phyloP scores from a whole-genome alignment of 2,888 invertebrate species.

The Erynnis tages region DNA sequence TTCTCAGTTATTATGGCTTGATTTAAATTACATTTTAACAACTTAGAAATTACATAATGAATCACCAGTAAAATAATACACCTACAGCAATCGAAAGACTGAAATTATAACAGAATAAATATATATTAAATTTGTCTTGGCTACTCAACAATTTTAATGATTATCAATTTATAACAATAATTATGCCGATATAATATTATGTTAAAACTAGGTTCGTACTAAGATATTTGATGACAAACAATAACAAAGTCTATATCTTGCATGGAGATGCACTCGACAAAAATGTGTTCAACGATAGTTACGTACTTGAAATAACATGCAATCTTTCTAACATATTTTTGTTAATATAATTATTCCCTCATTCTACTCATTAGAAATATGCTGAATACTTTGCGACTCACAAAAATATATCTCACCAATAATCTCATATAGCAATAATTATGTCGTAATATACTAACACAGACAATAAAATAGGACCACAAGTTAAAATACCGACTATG shows the following conservation, averaged over 20 bases:
- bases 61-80: constrained; percentile 77
- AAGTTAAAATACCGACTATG: constrained; percentile 4
- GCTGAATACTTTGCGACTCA: constrained; percentile 24
- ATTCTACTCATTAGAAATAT: constrained; percentile 24
- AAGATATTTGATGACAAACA: constrained; percentile 58
- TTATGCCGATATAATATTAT: constrained; percentile 70
- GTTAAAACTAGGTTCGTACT: constrained; percentile 54
- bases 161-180: constrained; percentile 76
- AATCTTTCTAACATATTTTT: constrained; percentile 13
- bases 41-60: constrained; percentile 79
- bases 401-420: constrained; percentile 32
- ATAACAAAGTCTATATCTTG: constrained; percentile 57
- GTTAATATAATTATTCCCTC: constrained; percentile 13
- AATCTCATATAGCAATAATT: constrained; percentile 29
- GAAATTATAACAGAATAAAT: constrained; percentile 75
- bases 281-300: constrained; percentile 28
- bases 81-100: constrained; percentile 70
- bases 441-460: constrained; percentile 12
- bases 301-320: constrained; percentile 22
- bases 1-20: constrained; percentile 81
- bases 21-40: constrained; percentile 81
- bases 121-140: constrained; percentile 73
- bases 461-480: constrained; percentile 17
- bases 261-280: constrained; percentile 33
- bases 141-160: constrained; percentile 77